Evolutionary conservation across 1,140 invertebrate species (phyloP).

Genomic region (Drosophila navojoa): DNA sequence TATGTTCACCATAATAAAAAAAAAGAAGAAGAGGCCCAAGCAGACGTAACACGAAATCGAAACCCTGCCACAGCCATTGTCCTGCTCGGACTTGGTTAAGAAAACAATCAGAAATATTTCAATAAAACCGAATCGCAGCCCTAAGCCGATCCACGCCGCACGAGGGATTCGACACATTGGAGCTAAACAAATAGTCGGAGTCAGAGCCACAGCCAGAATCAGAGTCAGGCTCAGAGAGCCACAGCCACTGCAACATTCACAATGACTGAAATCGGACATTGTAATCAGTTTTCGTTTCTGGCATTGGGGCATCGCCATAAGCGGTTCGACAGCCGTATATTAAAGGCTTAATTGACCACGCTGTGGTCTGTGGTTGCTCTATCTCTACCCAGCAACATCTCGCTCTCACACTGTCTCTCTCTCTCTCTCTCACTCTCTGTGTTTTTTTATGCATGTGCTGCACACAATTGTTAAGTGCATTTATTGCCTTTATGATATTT

Average conservation of each 20-base stretch:
- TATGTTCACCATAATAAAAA: neutral
- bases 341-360: conserved; percentile 67
- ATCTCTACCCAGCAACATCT: neutral
- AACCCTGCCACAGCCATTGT: conserved; percentile 22
- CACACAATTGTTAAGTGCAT: no score
- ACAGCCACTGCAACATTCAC: neutral
- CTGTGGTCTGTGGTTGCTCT: conserved; percentile 26
- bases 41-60: conserved; percentile 15
- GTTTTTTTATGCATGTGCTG: no score
- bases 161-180: conserved; percentile 25
- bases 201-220: neutral
- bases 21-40: neutral
- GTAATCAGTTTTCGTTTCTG: conserved; percentile 18
- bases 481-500: no score
- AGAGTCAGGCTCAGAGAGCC: neutral
- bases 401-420: neutral
- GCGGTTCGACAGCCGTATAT: conserved; percentile 46
- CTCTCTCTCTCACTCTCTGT: neutral
- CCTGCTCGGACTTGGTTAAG: conserved; percentile 57
- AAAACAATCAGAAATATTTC: conserved; percentile 75
- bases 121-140: conserved; percentile 47
- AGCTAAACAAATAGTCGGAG: conserved; percentile 36
- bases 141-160: conserved; percentile 27
- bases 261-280: neutral
- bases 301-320: conserved; percentile 25